These are phyloP conservation scores for Emydoidea blandingii DNA, from an alignment of 2,797 vertebrate genomes.

Conservation along the genomic window DNA sequence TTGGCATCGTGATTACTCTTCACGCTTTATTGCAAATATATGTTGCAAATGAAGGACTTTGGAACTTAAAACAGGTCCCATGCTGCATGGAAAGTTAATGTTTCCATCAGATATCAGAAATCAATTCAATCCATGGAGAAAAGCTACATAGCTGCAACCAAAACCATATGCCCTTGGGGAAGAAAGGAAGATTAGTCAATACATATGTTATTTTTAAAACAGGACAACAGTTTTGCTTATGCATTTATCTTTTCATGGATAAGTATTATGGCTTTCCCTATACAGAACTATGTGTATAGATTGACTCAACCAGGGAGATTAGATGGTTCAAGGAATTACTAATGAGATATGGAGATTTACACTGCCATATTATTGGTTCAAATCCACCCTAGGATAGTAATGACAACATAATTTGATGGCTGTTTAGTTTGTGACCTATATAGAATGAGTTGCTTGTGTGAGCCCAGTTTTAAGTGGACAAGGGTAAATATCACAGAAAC, in stretches of 20 bases:
- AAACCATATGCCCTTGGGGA: neutral
- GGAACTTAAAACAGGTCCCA: neutral
- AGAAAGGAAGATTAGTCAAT: neutral
- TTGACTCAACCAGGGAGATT: neutral
- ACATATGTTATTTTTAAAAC: neutral
- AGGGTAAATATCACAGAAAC: neutral
- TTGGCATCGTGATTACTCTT: neutral
- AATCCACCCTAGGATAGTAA: neutral
- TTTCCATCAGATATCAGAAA: neutral
- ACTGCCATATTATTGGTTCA: neutral
- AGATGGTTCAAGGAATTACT: neutral
- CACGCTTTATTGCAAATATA: neutral
- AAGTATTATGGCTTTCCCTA: neutral
- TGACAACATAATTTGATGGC: neutral
- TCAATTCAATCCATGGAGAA: neutral
- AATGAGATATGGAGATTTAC: neutral
- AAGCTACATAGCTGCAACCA: neutral
- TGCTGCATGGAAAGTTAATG: neutral
- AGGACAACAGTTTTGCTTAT: neutral
- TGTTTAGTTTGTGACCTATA: neutral
- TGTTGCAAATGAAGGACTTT: neutral
- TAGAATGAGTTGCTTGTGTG: slow-evolving; percentile 3
- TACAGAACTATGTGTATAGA: neutral
- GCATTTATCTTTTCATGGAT: neutral
- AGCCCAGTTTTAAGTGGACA: neutral